Evolutionary conservation across 2,113 vertebrate genomes (phyloP), one percentile per base, ranked within the genome.

Genomic region (Pangasianodon gigas): DNA sequence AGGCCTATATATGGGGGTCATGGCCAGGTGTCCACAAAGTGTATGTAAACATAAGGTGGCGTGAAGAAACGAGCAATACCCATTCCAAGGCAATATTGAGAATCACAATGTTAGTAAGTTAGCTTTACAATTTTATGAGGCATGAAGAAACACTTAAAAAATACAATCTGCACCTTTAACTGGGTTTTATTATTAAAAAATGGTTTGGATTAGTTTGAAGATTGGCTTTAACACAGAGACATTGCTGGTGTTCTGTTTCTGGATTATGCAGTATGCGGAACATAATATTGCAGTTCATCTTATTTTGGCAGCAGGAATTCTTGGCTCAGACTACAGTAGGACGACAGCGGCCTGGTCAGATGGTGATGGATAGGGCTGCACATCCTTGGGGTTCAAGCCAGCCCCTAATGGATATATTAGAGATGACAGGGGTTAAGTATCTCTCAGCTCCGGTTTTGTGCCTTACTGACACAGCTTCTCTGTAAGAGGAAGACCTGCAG

Each of bases 331-430:
- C 44, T 71, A 48, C 85, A 71, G 26, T 32, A 85, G 84, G 60
- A 65, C 8, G 41, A 85, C 84, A 67, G 60, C 44, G 14, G 85
- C 26, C 85, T 97, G 97, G 97, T 97, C 96, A 97, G 96, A 96
- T 96, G 94, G 95, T 96, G 96, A 97, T 97, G 96, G 96, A 97
- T 97, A 96, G 96, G 96, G 77, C 86, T 80, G 81, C 67, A 87
- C 87, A 84, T 92, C 96, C 91, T 87, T 96, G 96, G 96, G 97
- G 96, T 96, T 96, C 94, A 94, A 96, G 95, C 96, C 96, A 96
- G 94, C 16, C 83, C 54, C 5, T 90, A 91, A 87, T 91, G 91
- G 91, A 85, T 67, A 82, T 60, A 96, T 96, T 96, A 96, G 94
- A 95, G 95, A 94, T 90, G 89, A 95, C 88, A 83, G 86, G 82